A percentile compares a stretch with the other conserved stretches of the same genome.
Evolutionary conservation across 2,888 invertebrate genomes (phyloP).

Genomic region (Cantharis flavilabris): DNA sequence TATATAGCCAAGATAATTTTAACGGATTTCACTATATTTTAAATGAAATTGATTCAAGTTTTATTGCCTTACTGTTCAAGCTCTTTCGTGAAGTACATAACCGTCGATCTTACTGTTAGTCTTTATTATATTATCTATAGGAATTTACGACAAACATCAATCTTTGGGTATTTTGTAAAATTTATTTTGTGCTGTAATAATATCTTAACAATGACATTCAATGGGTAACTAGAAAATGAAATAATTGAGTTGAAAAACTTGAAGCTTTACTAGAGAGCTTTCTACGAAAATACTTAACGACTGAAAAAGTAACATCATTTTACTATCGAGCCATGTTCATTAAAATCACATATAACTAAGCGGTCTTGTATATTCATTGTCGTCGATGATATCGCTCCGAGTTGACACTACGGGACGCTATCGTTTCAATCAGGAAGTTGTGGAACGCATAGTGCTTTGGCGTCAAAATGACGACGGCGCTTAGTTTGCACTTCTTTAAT

Average conservation of each 20-base stretch:
- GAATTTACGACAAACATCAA: not conserved
- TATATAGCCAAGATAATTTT: not conserved
- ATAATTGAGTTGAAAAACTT: not conserved
- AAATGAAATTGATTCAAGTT: not conserved
- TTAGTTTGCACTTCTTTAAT: slow-evolving; percentile 4
- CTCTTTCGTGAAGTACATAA: not conserved
- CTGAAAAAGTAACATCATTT: slow-evolving; percentile 37
- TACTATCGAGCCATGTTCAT: slow-evolving; percentile 45
- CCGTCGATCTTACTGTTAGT: not conserved
- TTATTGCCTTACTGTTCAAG: not conserved
- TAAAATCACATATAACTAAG: slow-evolving; percentile 49
- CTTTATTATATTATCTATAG: not conserved
- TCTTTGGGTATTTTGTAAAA: not conserved
- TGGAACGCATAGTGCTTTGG: slow-evolving; percentile 28
- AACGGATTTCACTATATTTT: not conserved
- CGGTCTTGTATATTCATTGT: slow-evolving; percentile 36
- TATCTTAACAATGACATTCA: not conserved
- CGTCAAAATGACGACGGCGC: slow-evolving; percentile 19
- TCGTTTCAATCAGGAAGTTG: slow-evolving; percentile 43
- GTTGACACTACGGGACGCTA: slow-evolving; percentile 46
- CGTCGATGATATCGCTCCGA: slow-evolving; percentile 44
- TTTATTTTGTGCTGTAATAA: not conserved
- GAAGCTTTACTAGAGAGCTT: not conserved
- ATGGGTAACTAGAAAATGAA: not conserved
- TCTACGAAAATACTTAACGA: slow-evolving; percentile 11